Evolutionary conservation across 2,797 vertebrate genomes (phyloP), one percentile per base, ranked within the genome.

Genomic region (Pagetopsis macropterus): DNA sequence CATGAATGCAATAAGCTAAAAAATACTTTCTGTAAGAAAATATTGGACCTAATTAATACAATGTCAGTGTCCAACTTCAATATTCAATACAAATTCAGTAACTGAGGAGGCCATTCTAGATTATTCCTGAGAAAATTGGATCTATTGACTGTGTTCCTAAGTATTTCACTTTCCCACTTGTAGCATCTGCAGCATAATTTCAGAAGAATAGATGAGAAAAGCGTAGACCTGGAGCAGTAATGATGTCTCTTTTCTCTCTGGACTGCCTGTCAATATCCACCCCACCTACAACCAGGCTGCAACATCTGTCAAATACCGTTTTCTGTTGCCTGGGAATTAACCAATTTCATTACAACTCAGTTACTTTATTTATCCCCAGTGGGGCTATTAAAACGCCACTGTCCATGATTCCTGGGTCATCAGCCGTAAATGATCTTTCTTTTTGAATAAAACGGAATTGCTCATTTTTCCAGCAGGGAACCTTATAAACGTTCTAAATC

Each of bases 41-140:
- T 21, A 65, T 58, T 61, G 51, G 40, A 21, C 52, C 40, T 43
- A 46, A 77, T 70, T 55, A 59, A 73, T 65, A 41, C 17, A 46
- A 65, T 69, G 64, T 33, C 63, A 52, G 31, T 78, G 46, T 57
- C 48, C 54, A 50, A 50, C 19, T 48, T 78, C 63, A 60, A 9
- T 37, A 37, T 37, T 37, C 7, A 37, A 7, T 9, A 37, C 33
- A 0, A 88, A 84, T 87, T 84, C 59, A 78, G 76, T 76, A 81
- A 66, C 74, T 48, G 17, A 66, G 13, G 33, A 83, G 75, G 76
- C 81, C 75, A 86, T 76, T 79, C 75, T 72, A 89, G 85, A 83
- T 86, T 87, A 85, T 88, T 80, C 77, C 68, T 65, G 43, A 41
- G 65, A 37, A 85, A 83, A 88, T 77, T 75, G 84, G 76, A 85